phyloP scores from a whole-genome alignment of 1,140 invertebrate species.

The Chironomus tepperi region DNA sequence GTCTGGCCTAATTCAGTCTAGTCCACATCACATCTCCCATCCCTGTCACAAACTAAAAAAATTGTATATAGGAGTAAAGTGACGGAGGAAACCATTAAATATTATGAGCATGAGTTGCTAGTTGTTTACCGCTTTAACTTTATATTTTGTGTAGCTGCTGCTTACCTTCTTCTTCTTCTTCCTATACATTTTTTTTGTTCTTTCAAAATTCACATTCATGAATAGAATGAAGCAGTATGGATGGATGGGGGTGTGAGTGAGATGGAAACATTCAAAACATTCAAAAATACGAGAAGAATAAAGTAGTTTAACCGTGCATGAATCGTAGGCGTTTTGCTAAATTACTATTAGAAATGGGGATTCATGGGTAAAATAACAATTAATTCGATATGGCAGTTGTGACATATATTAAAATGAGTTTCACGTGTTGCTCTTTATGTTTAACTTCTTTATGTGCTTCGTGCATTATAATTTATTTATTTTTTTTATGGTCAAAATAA shows the following conservation, averaged over 20 bases:
- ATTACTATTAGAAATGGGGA: constrained; percentile 2
- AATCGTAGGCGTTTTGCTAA: constrained; percentile 4
- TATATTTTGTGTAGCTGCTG: neutral
- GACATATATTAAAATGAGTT: constrained; percentile 9
- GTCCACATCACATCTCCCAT: too few species aligned
- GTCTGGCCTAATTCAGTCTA: too few species aligned
- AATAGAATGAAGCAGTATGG: neutral
- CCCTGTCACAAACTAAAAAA: neutral
- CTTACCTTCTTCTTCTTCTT: neutral
- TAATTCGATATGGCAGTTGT: constrained; percentile 12
- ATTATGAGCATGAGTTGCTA: constrained; percentile 7
- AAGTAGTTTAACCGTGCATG: neutral
- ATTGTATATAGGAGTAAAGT: neutral
- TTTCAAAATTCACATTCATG: neutral
- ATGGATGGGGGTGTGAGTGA: neutral
- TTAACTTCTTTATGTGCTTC: neutral
- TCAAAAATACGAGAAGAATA: neutral
- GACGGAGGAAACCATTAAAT: constrained; percentile 12
- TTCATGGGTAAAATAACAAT: neutral
- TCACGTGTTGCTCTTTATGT: constrained; percentile 1
- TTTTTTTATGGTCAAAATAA: too few species aligned
- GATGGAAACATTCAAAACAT: neutral
- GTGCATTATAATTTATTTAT: neutral
- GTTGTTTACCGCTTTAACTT: constrained; percentile 1
- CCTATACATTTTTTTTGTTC: neutral